Evolutionary conservation across 2,113 vertebrate genomes (phyloP), one percentile per base, ranked within the genome.

Genomic region (Sorex fumeus): DNA sequence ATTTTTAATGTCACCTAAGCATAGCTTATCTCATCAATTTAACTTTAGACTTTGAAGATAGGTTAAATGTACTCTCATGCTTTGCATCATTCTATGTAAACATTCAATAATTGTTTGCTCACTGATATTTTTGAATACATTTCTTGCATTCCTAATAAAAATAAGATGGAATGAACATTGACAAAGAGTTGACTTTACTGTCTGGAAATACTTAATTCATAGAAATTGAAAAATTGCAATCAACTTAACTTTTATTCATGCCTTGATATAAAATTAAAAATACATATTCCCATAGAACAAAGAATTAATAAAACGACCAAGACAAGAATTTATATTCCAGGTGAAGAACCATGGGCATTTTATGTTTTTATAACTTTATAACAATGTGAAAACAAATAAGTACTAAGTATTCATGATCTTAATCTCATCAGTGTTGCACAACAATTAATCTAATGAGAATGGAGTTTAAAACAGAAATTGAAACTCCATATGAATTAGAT

Each of bases 11-110:
- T 47, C 32, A 50, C 11, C 27, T 81, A 76, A 88, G 32, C 13
- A 71, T 83, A 79, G 66, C 60, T 83, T 90, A 76, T 62, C 66
- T 88, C 53, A 90, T 62, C 28, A 34, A 28, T 53, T 87, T 88
- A 23, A 91, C 79, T 70, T 60, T 64, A 90, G 60, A 70, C 43
- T 93, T 88, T 87, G 18, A 93, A 89, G 75, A 64, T 8, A 43
- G 10, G 4, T 60, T 84, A 18, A 28, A 40, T 43, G 36, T 64
- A 45, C 15, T 2, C 60, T 47, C 18, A 60, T 34, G 8, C 18
- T 4, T 0, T 8, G 0, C 5, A 12, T 1, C 30, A 10, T 25
- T 32, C 1, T 6, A 67, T 77, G 23, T 7, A 90, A 87, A 84
- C 19, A 53, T 30, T 78, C 47, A 70, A 3, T 3, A 60, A 25